A percentile compares a stretch with the other conserved stretches of the same genome.
Conservation (phyloP, 2,797 vertebrate species). For the Pseudotriccus pelzelni region DNA sequence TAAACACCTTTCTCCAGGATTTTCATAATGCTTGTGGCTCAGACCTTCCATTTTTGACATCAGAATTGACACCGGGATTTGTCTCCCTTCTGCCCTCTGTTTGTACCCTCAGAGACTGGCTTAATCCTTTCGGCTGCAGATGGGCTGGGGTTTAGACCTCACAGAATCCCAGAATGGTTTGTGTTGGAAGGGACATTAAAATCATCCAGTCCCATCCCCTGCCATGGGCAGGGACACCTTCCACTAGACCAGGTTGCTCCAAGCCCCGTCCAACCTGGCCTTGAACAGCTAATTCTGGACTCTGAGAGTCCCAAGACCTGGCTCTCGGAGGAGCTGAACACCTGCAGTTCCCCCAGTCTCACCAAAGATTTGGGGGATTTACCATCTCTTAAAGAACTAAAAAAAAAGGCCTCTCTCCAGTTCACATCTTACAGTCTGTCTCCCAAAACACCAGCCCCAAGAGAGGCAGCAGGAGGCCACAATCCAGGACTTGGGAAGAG, state of each 20-base stretch:
- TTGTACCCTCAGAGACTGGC: not conserved
- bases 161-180: not conserved
- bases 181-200: not conserved
- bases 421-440: not conserved
- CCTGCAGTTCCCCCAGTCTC: not conserved
- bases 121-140: not conserved
- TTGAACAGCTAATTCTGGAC: not conserved
- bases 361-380: not conserved
- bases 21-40: not conserved
- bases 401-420: not conserved
- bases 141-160: not conserved
- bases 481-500: not conserved
- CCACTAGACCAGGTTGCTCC: not conserved
- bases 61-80: not conserved
- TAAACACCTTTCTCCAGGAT: not conserved
- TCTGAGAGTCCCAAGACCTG: not conserved
- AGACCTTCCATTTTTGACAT: not conserved
- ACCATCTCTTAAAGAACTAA: not conserved
- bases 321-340: not conserved
- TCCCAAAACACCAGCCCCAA: not conserved
- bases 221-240: not conserved
- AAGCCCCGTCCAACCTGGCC: not conserved
- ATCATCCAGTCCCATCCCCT: not conserved
- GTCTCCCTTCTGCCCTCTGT: not conserved
- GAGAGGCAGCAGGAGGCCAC: not conserved